These are phyloP conservation scores for Anarsia innoxiella DNA, from an alignment of 2,888 invertebrate genomes.

Conservation along the genomic window DNA sequence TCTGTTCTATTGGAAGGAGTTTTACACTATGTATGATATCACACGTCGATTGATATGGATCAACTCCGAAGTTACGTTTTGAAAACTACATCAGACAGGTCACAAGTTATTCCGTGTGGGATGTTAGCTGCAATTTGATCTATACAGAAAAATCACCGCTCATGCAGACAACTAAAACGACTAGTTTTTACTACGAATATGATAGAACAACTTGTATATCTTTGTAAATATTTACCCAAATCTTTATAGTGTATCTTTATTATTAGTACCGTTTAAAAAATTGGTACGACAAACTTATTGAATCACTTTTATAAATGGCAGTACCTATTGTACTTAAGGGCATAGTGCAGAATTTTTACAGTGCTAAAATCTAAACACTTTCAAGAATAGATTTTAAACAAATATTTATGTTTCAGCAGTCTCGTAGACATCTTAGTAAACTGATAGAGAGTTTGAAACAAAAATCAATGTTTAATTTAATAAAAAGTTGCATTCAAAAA, in stretches of 20 bases:
- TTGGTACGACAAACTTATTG: no score
- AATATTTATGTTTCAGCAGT: constrained; percentile 22
- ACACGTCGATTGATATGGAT: constrained; percentile 31
- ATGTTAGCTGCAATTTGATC: constrained; percentile 73
- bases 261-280: no score
- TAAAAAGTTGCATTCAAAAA: constrained; percentile 23
- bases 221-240: background rate
- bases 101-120: constrained; percentile 47
- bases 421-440: constrained; percentile 8
- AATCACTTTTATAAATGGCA: no score
- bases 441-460: constrained; percentile 5
- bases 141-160: constrained; percentile 57
- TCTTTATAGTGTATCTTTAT: no score
- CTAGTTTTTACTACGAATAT: constrained; percentile 1
- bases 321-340: constrained; percentile 4
- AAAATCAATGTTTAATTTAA: constrained; percentile 10
- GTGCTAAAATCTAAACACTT: constrained; percentile 49
- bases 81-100: constrained; percentile 49
- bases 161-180: constrained; percentile 51
- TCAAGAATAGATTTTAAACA: constrained; percentile 35
- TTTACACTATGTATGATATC: constrained; percentile 38
- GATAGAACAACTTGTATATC: constrained; percentile 1
- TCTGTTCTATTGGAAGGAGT: constrained; percentile 56
- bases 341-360: constrained; percentile 62
- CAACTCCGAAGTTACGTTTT: constrained; percentile 43